These are phyloP conservation scores for Pao palembangensis DNA, from an alignment of 2,113 vertebrate species.

Conservation along the genomic window DNA sequence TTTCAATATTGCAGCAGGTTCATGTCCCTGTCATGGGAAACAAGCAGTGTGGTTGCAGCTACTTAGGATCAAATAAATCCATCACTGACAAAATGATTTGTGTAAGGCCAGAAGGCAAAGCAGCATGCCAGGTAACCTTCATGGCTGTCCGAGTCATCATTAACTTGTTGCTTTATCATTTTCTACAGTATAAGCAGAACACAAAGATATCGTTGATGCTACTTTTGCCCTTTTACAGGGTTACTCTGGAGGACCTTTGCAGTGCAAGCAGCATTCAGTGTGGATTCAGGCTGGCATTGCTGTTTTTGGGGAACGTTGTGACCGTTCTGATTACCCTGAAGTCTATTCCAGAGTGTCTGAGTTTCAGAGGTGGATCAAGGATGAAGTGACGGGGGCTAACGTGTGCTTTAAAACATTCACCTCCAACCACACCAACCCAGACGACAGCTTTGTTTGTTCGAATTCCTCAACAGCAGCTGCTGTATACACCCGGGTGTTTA, in stretches of 20 bases:
- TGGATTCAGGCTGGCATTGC: constrained; percentile 86
- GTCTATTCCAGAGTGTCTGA: constrained; percentile 81
- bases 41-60: constrained; percentile 46
- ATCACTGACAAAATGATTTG: constrained; percentile 77
- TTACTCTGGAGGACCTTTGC: constrained; percentile 86
- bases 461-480: neutral
- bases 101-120: constrained; percentile 66
- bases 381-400: constrained; percentile 1
- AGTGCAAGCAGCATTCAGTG: constrained; percentile 73
- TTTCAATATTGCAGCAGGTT: constrained; percentile 55
- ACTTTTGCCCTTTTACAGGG: constrained; percentile 67
- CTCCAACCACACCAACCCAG: constrained; percentile 34
- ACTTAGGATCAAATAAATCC: accelerated
- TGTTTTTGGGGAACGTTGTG: constrained; percentile 80
- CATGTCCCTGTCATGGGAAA: constrained; percentile 63
- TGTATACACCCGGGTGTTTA: neutral
- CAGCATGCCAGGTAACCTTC: constrained; percentile 56
- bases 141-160: neutral
- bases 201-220: neutral
- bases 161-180: neutral
- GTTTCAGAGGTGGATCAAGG: constrained; percentile 78
- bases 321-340: constrained; percentile 76
- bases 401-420: constrained; percentile 45
- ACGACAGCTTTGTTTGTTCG: constrained; percentile 44
- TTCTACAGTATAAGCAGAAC: neutral